Evolutionary conservation across 35 echinoderm and acorn worm genomes (phyloP).

Genomic region (Apostichopus californicus): DNA sequence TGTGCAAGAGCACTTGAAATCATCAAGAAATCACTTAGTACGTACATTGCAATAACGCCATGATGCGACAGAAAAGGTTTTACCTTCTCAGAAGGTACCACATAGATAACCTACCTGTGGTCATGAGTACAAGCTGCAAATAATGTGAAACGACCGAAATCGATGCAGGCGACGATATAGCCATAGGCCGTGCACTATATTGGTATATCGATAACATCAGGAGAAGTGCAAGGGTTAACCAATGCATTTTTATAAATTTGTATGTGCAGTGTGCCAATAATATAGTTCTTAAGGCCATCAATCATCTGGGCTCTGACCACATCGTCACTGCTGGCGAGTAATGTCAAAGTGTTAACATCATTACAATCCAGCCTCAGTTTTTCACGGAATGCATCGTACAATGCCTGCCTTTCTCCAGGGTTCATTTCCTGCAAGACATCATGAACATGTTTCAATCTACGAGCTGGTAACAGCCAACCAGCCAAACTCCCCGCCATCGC

Average conservation of each 20-base stretch:
- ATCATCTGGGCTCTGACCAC: constrained; percentile 53
- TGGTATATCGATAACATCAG: not conserved
- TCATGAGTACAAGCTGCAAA: too few relatives aligned
- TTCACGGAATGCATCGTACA: constrained; percentile 68
- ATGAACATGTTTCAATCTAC: constrained; percentile 83
- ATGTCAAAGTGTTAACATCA: constrained; percentile 68
- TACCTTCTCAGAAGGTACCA: too few relatives aligned
- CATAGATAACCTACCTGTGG: too few relatives aligned
- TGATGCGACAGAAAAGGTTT: too few relatives aligned
- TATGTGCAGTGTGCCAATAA: constrained; percentile 71
- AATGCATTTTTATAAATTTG: not conserved
- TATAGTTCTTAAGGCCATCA: constrained; percentile 62
- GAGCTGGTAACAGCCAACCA: constrained; percentile 70
- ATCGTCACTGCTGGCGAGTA: constrained; percentile 58
- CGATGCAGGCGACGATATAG: too few relatives aligned
- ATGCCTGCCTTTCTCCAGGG: constrained; percentile 43
- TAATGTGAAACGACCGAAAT: too few relatives aligned
- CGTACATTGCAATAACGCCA: too few relatives aligned
- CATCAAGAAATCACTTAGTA: too few relatives aligned
- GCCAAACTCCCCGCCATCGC: constrained; percentile 66
- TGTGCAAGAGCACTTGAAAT: too few relatives aligned
- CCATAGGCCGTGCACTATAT: too few relatives aligned
- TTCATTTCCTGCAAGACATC: constrained; percentile 77
- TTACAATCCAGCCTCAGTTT: constrained; percentile 65
- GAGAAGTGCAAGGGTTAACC: not conserved